Conservation (phyloP, 1,140 invertebrate species). For the Ctenoplectra terminalis region DNA sequence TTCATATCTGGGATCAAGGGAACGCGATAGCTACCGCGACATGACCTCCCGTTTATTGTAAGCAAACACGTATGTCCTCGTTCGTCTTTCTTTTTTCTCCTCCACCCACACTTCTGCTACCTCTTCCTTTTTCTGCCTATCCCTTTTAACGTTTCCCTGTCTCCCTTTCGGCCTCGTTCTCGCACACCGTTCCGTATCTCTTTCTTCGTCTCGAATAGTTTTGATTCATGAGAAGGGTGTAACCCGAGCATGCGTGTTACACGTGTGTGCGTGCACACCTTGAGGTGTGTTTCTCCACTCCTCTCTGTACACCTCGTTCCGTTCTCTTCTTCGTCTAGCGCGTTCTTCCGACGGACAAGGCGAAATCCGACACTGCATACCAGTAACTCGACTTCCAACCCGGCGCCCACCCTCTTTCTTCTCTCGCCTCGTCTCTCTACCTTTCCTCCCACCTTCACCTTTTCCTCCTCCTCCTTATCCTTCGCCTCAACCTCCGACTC, state of each 20-base stretch:
- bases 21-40: conserved; percentile 73
- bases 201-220: conserved; percentile 65
- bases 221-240: conserved; percentile 68
- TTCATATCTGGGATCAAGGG: conserved; percentile 70
- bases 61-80: conserved; percentile 67
- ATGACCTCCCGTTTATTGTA: conserved; percentile 69
- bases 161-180: conserved; percentile 27
- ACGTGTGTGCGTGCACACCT: conserved; percentile 60
- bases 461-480: conserved; percentile 7
- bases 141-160: conserved; percentile 18
- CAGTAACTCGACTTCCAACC: conserved; percentile 68
- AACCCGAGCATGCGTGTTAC: conserved; percentile 62
- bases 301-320: conserved; percentile 47
- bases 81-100: not conserved
- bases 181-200: conserved; percentile 30
- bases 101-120: not conserved
- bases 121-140: conserved; percentile 1
- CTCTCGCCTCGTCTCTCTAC: conserved; percentile 25
- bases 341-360: conserved; percentile 58
- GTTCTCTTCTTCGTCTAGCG: conserved; percentile 47
- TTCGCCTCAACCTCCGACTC: not conserved
- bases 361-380: conserved; percentile 76
- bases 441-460: conserved; percentile 5
- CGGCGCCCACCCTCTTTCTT: conserved; percentile 38
- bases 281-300: conserved; percentile 35